phyloP scores from a whole-genome alignment of 2,113 vertebrate species.

The Ancistrus triradiatus region DNA sequence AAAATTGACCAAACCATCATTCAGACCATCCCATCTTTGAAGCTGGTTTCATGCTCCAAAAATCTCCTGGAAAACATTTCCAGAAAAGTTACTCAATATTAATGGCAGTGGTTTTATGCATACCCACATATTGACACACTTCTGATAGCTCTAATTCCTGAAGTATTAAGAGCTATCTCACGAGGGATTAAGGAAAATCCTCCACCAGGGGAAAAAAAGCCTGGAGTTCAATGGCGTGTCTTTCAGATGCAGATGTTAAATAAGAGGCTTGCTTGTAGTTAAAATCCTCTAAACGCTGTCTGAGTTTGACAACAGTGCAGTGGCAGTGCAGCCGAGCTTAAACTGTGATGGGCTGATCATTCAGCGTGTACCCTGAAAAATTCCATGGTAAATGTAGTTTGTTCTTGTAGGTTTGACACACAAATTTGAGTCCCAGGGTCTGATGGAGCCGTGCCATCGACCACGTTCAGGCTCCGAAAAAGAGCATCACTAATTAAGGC shows the following conservation, averaged over 20 bases:
- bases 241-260: not conserved
- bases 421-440: constrained; percentile 1
- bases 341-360: not conserved
- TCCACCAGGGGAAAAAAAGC: not conserved
- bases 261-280: not conserved
- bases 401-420: constrained; percentile 18
- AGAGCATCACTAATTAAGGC: not conserved
- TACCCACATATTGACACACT: not conserved
- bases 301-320: too few species aligned
- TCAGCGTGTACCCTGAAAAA: not conserved
- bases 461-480: not conserved
- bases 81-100: too few species aligned
- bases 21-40: too few species aligned
- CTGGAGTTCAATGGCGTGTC: not conserved
- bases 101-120: too few species aligned
- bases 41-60: too few species aligned
- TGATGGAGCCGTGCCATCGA: not conserved
- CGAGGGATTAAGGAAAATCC: not conserved
- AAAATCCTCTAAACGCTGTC: too few species aligned
- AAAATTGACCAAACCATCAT: too few species aligned
- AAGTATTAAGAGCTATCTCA: not conserved
- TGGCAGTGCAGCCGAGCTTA: not conserved
- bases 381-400: not conserved
- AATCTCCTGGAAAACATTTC: too few species aligned
- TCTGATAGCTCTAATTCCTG: not conserved